Evolutionary conservation across 2,888 invertebrate species (phyloP).

Genomic region (Apoda limacodes): DNA sequence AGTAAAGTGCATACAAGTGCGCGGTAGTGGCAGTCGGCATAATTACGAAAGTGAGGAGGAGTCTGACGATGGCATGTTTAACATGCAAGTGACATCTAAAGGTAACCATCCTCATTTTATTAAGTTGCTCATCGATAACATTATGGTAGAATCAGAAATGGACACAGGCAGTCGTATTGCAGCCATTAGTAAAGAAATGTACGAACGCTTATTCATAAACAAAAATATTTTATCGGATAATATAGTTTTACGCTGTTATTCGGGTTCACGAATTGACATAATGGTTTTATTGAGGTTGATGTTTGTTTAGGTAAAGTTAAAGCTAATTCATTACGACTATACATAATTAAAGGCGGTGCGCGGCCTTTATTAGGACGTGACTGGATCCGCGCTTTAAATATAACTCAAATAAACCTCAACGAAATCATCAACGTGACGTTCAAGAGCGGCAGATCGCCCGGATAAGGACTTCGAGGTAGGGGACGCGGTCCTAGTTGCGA

Average conservation of each 20-base stretch:
- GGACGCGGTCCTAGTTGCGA: constrained; percentile 7
- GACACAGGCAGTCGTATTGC: constrained; percentile 8
- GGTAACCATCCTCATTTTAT: too few species aligned
- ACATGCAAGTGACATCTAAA: too few species aligned
- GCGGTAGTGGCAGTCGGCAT: constrained; percentile 4
- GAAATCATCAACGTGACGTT: too few species aligned
- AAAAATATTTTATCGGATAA: constrained; percentile 9
- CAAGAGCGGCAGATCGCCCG: too few species aligned
- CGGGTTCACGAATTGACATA: constrained; percentile 14
- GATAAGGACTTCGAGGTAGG: too few species aligned
- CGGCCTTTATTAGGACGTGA: constrained; percentile 4
- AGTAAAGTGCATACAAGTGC: constrained; percentile 18
- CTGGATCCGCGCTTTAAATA: constrained; percentile 4
- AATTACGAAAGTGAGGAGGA: constrained; percentile 10
- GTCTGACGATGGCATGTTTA: too few species aligned
- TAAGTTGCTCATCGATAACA: too few species aligned
- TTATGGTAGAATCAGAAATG: too few species aligned
- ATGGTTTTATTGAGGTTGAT: constrained; percentile 14
- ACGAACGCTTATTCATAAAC: constrained; percentile 2
- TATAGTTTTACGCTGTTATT: constrained; percentile 12
- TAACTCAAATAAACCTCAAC: constrained; percentile 2
- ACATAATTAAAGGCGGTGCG: constrained; percentile 2
- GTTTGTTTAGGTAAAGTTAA: constrained; percentile 3
- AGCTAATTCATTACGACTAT: constrained; percentile 8
- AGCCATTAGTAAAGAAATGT: constrained; percentile 8